phyloP scores from a whole-genome alignment of 2,797 vertebrate genomes.

The Intellagama lesueurii region DNA sequence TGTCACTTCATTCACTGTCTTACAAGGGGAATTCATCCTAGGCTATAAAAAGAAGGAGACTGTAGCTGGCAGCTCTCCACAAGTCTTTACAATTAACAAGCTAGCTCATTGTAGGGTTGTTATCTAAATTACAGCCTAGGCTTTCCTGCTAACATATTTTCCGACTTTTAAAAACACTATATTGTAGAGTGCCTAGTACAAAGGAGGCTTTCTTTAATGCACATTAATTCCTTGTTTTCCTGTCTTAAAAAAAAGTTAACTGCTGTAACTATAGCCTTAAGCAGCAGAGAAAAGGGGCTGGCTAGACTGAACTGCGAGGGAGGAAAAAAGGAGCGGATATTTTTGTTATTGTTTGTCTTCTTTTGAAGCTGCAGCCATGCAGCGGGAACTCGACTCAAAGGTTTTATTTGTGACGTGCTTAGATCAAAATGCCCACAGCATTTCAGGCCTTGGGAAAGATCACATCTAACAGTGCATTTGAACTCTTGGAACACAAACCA shows the following conservation, averaged over 20 bases:
- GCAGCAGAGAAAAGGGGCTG: constrained; percentile 47
- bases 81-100: constrained; percentile 71
- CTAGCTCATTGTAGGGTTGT: constrained; percentile 65
- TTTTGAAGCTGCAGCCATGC: constrained; percentile 20
- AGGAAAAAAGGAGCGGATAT: constrained; percentile 27
- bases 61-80: constrained; percentile 67
- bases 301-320: constrained; percentile 21
- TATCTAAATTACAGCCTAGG: constrained; percentile 77
- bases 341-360: constrained; percentile 48
- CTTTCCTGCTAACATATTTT: constrained; percentile 72
- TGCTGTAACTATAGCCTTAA: constrained; percentile 63
- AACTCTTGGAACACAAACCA: not conserved
- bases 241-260: constrained; percentile 73
- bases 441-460: constrained; percentile 28
- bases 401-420: not conserved
- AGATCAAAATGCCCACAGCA: constrained; percentile 32
- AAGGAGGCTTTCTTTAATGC: constrained; percentile 74
- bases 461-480: constrained; percentile 2
- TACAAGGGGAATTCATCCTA: constrained; percentile 32
- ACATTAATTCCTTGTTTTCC: constrained; percentile 68
- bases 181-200: constrained; percentile 69
- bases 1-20: constrained; percentile 35
- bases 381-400: constrained; percentile 9
- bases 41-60: constrained; percentile 60
- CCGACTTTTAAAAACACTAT: constrained; percentile 73